These are phyloP conservation scores for Pelecanus crispus DNA, from an alignment of 2,113 vertebrate species.

Conservation along the genomic window DNA sequence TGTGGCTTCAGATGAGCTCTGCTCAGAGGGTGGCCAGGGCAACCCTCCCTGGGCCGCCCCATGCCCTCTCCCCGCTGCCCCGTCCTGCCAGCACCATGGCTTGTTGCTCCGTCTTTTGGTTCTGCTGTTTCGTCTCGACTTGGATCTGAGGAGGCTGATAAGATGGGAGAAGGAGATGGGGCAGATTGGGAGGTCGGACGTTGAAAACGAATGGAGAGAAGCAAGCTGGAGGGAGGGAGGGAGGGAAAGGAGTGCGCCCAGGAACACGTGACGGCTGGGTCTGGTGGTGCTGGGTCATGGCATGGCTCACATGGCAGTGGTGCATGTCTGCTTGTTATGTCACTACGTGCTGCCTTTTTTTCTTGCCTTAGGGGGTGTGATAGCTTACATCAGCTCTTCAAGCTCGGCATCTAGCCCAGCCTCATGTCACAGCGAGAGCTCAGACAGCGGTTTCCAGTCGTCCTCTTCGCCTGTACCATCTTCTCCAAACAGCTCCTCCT, in stretches of 20 bases:
- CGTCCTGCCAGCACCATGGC: neutral
- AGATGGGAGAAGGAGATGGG: neutral
- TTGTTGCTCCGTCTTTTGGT: neutral
- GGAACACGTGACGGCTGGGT: constrained; percentile 32
- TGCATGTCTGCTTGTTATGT: constrained; percentile 56
- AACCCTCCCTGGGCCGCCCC: neutral
- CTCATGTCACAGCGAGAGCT: constrained; percentile 86
- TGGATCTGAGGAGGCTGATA: neutral
- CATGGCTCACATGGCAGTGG: constrained; percentile 38
- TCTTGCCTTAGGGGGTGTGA: constrained; percentile 85
- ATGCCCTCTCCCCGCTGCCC: neutral
- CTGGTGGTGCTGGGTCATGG: constrained; percentile 46
- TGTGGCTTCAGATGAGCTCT: neutral
- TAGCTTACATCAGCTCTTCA: constrained; percentile 94
- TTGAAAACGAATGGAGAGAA: neutral
- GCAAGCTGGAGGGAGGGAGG: neutral
- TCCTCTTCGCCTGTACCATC: constrained; percentile 81
- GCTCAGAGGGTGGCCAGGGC: neutral
- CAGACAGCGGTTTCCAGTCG: constrained; percentile 84
- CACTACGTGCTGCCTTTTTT: constrained; percentile 34
- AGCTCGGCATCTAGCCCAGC: constrained; percentile 88
- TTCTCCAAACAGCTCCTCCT: constrained; percentile 79
- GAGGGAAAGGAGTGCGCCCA: neutral
- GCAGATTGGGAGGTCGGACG: neutral
- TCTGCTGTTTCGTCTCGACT: neutral